Conservation (phyloP, 2,113 vertebrate genomes). For the Uria aalge region DNA sequence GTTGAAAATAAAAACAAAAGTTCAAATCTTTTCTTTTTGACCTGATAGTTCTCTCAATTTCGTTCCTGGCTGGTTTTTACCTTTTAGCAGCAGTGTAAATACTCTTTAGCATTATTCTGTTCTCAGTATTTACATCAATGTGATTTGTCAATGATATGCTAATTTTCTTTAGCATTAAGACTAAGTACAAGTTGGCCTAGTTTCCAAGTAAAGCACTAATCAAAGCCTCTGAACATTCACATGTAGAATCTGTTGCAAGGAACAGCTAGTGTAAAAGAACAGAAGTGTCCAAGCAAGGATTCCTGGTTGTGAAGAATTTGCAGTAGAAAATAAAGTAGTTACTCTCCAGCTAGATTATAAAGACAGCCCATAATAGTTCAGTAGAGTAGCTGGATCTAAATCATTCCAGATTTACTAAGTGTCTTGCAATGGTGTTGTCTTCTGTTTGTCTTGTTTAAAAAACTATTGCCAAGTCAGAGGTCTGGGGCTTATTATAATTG, state of each 20-base stretch:
- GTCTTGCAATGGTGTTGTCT: not conserved
- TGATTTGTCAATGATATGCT: not conserved
- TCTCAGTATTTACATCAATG: not conserved
- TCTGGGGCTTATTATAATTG: constrained; percentile 64
- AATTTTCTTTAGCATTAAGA: not conserved
- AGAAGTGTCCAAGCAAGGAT: not conserved
- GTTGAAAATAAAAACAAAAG: not conserved
- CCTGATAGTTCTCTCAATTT: not conserved
- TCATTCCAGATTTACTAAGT: not conserved
- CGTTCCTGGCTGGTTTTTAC: not conserved
- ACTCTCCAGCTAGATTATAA: not conserved
- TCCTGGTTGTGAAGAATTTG: not conserved
- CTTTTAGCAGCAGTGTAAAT: not conserved
- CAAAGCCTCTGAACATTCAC: not conserved
- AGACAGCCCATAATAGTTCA: not conserved
- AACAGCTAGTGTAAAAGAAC: not conserved
- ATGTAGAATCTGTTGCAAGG: not conserved
- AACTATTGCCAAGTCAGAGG: constrained; percentile 33
- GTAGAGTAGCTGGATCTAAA: not conserved
- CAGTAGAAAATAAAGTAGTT: not conserved
- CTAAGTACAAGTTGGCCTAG: not conserved
- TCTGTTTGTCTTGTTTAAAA: constrained; percentile 53
- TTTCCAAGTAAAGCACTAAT: not conserved
- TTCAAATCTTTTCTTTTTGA: not conserved
- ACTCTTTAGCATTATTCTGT: not conserved